Conservation (phyloP, 1,140 invertebrate genomes). For the Philaenus spumarius region DNA sequence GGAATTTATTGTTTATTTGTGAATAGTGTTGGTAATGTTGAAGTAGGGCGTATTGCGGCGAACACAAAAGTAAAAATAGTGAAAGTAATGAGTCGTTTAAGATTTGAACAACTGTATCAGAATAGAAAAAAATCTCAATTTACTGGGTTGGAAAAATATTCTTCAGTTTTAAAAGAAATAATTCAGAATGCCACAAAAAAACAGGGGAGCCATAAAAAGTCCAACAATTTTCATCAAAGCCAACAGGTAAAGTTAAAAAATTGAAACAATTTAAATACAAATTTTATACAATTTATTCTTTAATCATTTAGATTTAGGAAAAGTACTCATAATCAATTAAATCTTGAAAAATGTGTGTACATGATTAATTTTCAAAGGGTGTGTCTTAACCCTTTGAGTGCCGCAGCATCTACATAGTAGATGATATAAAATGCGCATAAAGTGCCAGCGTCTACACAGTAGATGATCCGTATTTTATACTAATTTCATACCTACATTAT, state of each 20-base stretch:
- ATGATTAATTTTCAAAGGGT: not conserved
- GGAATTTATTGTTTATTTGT: conserved; percentile 17
- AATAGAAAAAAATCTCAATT: not conserved
- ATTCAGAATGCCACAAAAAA: too few species aligned
- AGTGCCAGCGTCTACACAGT: too few species aligned
- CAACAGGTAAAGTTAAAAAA: not conserved
- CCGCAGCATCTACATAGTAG: too few species aligned
- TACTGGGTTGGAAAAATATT: conserved; percentile 1
- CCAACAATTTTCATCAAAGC: not conserved
- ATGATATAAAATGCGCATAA: too few species aligned
- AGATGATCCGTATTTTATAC: too few species aligned
- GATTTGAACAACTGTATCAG: conserved; percentile 11
- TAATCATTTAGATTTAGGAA: not conserved
- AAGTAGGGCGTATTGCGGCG: conserved; percentile 13
- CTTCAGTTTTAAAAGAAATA: too few species aligned
- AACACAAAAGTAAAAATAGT: conserved; percentile 16
- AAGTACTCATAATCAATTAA: not conserved
- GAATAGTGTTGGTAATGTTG: conserved; percentile 5
- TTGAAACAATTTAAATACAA: not conserved
- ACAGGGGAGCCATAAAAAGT: not conserved
- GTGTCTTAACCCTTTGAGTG: too few species aligned
- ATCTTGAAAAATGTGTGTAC: not conserved
- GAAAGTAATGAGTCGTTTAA: conserved; percentile 7
- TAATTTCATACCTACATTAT: too few species aligned
- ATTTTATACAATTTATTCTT: not conserved